Percentiles rank a stretch among this genome's conserved stretches.
phyloP scores from a whole-genome alignment of 2,797 vertebrate genomes.

The Etheostoma perlongum region DNA sequence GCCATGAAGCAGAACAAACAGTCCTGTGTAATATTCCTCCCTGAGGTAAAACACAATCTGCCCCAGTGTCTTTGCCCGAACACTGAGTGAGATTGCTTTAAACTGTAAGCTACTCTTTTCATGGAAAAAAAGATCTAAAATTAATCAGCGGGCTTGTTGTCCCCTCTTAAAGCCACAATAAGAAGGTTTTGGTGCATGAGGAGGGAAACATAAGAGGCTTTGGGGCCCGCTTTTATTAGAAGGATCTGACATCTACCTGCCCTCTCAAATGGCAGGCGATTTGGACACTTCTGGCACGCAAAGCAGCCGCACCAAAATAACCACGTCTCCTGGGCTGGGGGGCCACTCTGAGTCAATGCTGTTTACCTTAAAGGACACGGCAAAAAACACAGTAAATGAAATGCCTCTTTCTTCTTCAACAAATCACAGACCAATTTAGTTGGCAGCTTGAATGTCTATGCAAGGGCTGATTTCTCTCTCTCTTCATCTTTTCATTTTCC shows the following conservation, averaged over 20 bases:
- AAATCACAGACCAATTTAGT: constrained; percentile 67
- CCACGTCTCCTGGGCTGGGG: constrained; percentile 35
- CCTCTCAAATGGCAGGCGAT: constrained; percentile 77
- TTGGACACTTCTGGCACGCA: constrained; percentile 69
- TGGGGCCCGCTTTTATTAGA: constrained; percentile 79
- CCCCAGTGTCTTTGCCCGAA: constrained; percentile 53
- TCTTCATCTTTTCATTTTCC: constrained; percentile 74
- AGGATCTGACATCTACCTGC: constrained; percentile 85
- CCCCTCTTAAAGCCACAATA: constrained; percentile 77
- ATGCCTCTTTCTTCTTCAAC: constrained; percentile 57
- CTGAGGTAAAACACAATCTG: constrained; percentile 56
- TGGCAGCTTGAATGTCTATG: constrained; percentile 51
- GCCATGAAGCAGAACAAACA: constrained; percentile 44
- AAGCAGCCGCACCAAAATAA: constrained; percentile 55
- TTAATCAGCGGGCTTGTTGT: constrained; percentile 83
- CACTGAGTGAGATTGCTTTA: constrained; percentile 79
- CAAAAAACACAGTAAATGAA: constrained; percentile 50
- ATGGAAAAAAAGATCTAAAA: constrained; percentile 82
- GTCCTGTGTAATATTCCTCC: constrained; percentile 54
- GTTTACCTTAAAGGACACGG: constrained; percentile 55
- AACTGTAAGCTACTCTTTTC: constrained; percentile 85
- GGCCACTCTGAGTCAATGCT: constrained; percentile 28
- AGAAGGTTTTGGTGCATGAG: constrained; percentile 76
- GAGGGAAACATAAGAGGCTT: constrained; percentile 84
- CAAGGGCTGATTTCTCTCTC: constrained; percentile 61